Evolutionary conservation across 2,797 vertebrate species (phyloP), one percentile per base, ranked within the genome.

Genomic region (Numenius phaeopus): DNA sequence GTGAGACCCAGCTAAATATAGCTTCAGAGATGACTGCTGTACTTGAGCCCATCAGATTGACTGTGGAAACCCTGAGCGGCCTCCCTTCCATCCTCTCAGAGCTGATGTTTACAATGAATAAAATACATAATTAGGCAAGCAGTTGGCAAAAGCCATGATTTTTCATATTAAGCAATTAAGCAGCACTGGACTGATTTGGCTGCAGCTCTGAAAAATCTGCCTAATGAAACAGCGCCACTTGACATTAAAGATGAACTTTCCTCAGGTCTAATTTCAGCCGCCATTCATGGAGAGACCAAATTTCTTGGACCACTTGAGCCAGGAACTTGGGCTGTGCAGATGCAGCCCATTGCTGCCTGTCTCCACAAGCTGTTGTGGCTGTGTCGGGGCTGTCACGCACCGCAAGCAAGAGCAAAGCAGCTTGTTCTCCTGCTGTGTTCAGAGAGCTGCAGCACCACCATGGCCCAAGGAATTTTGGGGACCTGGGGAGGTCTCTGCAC

Each of bases 101-200:
- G 57, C 37, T 50, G 64, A 78, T 85, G 82, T 87, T 96, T 93
- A 94, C 78, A 87, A 85, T 13, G 46, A 94, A 89, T 73, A 92
- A 94, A 94, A 90, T 30, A 85, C 67, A 57, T 95, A 95, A 95
- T 95, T 93, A 97, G 90, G 71, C 90, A 75, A 94, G 92, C 39
- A 81, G 78, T 57, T 96, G 84, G 75, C 89, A 94, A 94, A 96
- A 87, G 61, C 71, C 40, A 27, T 81, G 64, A 91, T 90, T 93
- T 94, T 93, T 92, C 65, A 50, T 65, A 83, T 89, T 93, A 91
- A 85, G 83, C 57, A 93, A 85, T 96, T 96, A 96, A 92, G 49
- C 32, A 89, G 71, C 37, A 30, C 57, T 44, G 86, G 75, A 78
- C 67, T 6, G 72, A 65, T 92, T 85, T 90, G 88, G 81, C 90